Percentiles rank a stretch among this genome's conserved stretches.
Conservation (phyloP, 2,888 invertebrate species). For the Brenthis hecate region DNA sequence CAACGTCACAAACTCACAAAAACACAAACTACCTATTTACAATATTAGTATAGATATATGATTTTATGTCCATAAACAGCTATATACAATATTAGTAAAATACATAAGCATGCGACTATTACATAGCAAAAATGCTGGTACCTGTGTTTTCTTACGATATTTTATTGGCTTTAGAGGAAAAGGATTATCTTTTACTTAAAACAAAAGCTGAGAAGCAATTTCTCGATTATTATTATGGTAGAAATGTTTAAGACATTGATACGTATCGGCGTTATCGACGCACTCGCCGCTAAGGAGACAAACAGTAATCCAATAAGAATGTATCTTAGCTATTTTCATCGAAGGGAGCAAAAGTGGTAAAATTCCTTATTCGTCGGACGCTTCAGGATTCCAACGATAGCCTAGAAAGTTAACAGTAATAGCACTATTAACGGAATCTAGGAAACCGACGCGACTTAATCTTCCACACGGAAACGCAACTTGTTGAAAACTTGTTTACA, state of each 20-base stretch:
- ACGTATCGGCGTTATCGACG: constrained; percentile 13
- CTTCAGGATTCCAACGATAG: constrained; percentile 36
- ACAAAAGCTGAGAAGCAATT: background rate
- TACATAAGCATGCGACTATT: no score
- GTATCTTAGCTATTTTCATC: constrained; percentile 23
- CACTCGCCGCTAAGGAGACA: constrained; percentile 3
- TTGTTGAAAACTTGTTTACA: constrained; percentile 31
- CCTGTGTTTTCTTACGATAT: no score
- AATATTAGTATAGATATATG: no score
- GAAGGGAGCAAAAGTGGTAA: constrained; percentile 19
- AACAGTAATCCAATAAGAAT: constrained; percentile 26
- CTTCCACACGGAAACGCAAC: constrained; percentile 33
- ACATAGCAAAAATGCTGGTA: no score
- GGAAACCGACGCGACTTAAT: constrained; percentile 21
- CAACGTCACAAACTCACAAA: no score
- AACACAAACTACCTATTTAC: no score
- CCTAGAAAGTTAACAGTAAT: constrained; percentile 40
- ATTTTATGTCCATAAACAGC: no score
- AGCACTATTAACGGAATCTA: constrained; percentile 33
- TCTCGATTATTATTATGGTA: background rate
- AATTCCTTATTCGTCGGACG: constrained; percentile 29
- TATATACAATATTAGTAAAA: no score
- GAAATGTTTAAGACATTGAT: constrained; percentile 2
- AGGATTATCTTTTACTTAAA: no score
- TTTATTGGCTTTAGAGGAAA: no score